These are phyloP conservation scores for Gila orcuttii DNA, from an alignment of 2,113 vertebrate genomes.

Conservation along the genomic window DNA sequence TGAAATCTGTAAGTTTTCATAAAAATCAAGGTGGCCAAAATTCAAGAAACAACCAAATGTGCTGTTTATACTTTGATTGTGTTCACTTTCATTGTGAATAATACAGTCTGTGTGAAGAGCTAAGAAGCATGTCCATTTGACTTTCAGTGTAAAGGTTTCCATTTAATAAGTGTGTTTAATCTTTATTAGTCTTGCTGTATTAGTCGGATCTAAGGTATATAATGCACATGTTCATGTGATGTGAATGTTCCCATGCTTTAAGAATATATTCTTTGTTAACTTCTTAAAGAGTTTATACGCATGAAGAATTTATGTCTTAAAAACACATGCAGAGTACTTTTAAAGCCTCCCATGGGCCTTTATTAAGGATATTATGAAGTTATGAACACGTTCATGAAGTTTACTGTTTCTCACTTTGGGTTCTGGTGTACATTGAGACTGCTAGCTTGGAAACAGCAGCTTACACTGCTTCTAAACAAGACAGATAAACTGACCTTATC, in stretches of 20 bases:
- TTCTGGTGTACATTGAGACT: background rate
- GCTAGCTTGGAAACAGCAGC: background rate
- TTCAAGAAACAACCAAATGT: background rate
- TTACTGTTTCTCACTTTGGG: background rate
- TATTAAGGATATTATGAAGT: background rate
- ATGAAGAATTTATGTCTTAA: background rate
- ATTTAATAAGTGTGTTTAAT: background rate
- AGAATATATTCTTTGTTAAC: constrained; percentile 23
- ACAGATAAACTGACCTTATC: constrained; percentile 11
- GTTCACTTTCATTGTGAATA: background rate
- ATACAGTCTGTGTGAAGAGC: background rate
- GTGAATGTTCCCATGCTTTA: background rate
- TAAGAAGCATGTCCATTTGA: background rate
- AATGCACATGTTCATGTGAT: background rate
- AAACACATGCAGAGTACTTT: too few species aligned
- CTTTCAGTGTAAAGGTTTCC: background rate
- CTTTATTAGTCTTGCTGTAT: background rate
- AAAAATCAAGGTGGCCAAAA: background rate
- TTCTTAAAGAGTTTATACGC: background rate
- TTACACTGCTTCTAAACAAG: constrained; percentile 2
- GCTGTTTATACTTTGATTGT: background rate
- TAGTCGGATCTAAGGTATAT: background rate
- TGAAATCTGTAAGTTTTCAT: background rate
- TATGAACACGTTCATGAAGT: background rate
- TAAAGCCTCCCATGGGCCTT: background rate